A percentile compares a stretch with the other conserved stretches of the same genome.
These are phyloP conservation scores for Chironex yamaguchii DNA, from an alignment of 30 jellyfish, hydroid and myxozoan species.

Conservation along the genomic window DNA sequence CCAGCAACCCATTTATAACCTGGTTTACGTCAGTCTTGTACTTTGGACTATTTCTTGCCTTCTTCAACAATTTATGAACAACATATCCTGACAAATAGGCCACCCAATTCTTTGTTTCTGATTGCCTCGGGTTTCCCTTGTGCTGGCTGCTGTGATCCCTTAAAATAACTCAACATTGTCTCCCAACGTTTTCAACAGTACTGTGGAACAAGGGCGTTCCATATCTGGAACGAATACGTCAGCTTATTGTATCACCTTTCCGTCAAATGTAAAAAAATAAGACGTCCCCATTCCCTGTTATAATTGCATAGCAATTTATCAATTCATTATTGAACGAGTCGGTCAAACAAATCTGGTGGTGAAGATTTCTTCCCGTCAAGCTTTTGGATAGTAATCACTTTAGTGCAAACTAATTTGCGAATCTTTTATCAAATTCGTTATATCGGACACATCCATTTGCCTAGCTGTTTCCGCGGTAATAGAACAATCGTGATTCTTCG, in stretches of 20 bases:
- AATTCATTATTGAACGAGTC: constrained; percentile 5
- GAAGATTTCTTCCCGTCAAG: constrained; percentile 12
- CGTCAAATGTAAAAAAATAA: neutral
- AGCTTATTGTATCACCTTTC: neutral
- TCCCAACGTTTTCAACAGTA: constrained; percentile 14
- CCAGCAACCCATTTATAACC: no score
- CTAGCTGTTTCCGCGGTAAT: constrained; percentile 1
- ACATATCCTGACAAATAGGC: constrained; percentile 25
- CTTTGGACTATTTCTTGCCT: constrained; percentile 9
- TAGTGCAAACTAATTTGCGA: neutral
- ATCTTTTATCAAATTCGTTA: neutral
- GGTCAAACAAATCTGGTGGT: neutral
- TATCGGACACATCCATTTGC: neutral
- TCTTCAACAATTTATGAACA: constrained; percentile 2
- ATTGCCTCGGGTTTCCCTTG: constrained; percentile 6
- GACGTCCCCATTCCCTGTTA: constrained; percentile 2
- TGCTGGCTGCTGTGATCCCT: constrained; percentile 15
- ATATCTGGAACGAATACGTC: constrained; percentile 7
- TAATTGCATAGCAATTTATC: constrained; percentile 6
- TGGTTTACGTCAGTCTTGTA: neutral
- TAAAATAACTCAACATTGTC: constrained; percentile 11
- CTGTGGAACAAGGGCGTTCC: constrained; percentile 3
- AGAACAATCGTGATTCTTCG: neutral
- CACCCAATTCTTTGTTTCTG: constrained; percentile 7
- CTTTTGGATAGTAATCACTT: constrained; percentile 7